Percentiles rank a stretch among this genome's conserved stretches.
Evolutionary conservation across 2,113 vertebrate genomes (phyloP).

Genomic region (Grus americana): DNA sequence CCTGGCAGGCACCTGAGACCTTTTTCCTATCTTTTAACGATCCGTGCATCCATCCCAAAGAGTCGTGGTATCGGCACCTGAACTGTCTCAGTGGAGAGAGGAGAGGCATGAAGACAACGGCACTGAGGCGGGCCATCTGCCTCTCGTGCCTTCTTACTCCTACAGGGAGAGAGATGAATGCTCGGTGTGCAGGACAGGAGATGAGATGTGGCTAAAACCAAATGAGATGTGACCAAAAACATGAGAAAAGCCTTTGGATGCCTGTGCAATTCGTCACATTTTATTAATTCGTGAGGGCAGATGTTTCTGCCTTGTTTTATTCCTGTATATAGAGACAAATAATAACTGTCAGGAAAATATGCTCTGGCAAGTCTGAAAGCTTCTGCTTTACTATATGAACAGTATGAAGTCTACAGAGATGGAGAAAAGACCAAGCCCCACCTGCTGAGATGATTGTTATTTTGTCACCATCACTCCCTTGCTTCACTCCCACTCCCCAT

Average conservation of each 20-base stretch:
- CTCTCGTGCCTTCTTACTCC: neutral
- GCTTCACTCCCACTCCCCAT: neutral
- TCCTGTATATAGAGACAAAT: neutral
- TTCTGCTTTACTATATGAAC: neutral
- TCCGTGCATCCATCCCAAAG: neutral
- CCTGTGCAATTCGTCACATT: neutral
- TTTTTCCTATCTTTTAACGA: neutral
- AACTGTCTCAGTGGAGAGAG: neutral
- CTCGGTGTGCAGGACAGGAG: neutral
- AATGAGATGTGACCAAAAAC: neutral
- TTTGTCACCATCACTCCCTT: neutral
- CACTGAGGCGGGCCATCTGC: neutral
- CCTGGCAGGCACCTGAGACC: neutral
- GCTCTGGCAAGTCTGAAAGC: neutral
- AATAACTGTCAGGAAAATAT: neutral
- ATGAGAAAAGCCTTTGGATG: neutral
- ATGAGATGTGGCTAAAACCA: neutral
- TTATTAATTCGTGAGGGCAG: neutral
- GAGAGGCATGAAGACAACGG: neutral
- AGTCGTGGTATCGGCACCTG: neutral
- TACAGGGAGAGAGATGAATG: fast-evolving
- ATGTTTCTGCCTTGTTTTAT: neutral
- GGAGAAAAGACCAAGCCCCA: neutral
- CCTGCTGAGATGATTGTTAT: neutral
- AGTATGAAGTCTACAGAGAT: neutral